Evolutionary conservation across 1,140 invertebrate genomes (phyloP), one percentile per base, ranked within the genome.

Genomic region (Lamellibrachia luymesi): DNA sequence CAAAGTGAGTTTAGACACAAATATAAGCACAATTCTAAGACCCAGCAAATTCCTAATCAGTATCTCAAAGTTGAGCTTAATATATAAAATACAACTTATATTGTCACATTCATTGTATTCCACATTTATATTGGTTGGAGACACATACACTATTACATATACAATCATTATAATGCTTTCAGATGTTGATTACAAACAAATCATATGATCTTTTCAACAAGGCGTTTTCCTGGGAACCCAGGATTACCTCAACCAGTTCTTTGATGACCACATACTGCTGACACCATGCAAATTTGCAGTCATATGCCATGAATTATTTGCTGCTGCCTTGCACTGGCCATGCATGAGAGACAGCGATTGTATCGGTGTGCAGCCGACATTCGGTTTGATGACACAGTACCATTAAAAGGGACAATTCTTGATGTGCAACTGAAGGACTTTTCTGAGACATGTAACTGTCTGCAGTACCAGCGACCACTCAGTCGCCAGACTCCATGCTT

Each of bases 331-430:
- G 25, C 90, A 49, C 90, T 50, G 50, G 92, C 51, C 52, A 93
- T 93, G 92, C 92, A 80, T 90, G 92, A 93, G 50, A 93, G 91
- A 4, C 93, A 93, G 50, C 92, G 91, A 8, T 93, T 95, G 93
- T 96, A 95, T 93, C 94, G 95, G 13, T 95, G 95, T 94, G 95
- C 95, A 25, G 95, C 95, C 50, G 95, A 96, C 91, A 95, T 96
- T 38, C 93, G 95, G 50, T 96, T 95, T 94, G 95, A 95, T 49
- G 94, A 95, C 90, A 92, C 94, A 38, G 94, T 94, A 38, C 95
- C 95, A 92, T 89, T 94, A 10, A 94, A 94, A 90, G 96, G 95
- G 13, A 95, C 95, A 92, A 95, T 95, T 17, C 94, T 94, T 90
- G 94, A 95, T 93, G 95, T 96, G 10, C 94, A 95, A 56, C 93